Evolutionary conservation across 2,113 vertebrate species (phyloP).

Genomic region (Leucopsar rothschildi): DNA sequence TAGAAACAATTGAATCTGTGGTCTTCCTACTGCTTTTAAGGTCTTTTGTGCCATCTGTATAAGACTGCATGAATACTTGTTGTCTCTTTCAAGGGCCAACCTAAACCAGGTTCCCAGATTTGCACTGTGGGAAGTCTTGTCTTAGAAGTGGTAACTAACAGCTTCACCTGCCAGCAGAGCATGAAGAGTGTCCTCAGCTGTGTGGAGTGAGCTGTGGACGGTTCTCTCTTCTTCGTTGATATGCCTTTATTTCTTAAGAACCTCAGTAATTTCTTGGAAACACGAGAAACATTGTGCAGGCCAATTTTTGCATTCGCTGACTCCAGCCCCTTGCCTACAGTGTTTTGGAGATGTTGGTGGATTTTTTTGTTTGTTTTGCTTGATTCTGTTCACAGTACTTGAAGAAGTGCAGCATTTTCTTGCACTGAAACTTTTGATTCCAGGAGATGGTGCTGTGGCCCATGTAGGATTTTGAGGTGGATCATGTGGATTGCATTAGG

Average conservation of each 20-base stretch:
- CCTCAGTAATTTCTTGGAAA: neutral
- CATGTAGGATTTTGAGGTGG: neutral
- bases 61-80: neutral
- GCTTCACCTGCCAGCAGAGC: rapidly evolving
- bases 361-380: neutral
- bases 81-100: neutral
- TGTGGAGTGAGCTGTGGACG: neutral
- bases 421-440: neutral
- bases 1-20: neutral
- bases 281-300: rapidly evolving
- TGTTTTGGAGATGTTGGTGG: neutral
- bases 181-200: neutral
- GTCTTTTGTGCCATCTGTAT: neutral
- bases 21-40: neutral
- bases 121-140: neutral
- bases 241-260: neutral
- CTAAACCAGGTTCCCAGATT: neutral
- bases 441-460: neutral
- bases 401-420: neutral
- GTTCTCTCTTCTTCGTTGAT: rapidly evolving
- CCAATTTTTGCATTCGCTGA: neutral
- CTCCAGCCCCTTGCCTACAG: neutral
- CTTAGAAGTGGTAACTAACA: neutral
- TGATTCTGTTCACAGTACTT: neutral
- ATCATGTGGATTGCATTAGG: neutral